phyloP scores from a whole-genome alignment of 92 coral and sea anemone species.

The Micromussa lordhowensis region DNA sequence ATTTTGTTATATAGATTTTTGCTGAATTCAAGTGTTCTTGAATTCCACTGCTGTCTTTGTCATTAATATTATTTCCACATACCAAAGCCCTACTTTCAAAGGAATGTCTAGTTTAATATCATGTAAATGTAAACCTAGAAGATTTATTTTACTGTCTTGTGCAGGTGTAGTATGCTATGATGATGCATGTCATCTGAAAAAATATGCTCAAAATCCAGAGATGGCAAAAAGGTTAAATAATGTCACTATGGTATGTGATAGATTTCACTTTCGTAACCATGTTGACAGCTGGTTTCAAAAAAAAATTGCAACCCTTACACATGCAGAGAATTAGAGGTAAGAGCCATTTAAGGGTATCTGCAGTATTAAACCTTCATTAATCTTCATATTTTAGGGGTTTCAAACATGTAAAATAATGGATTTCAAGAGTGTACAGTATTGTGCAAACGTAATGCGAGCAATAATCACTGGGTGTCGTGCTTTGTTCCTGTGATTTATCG shows the following conservation, averaged over 20 bases:
- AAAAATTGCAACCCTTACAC: slow-evolving; percentile 58
- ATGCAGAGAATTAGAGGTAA: slow-evolving; percentile 9
- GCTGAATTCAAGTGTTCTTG: no score
- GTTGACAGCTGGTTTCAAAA: slow-evolving; percentile 58
- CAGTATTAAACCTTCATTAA: no score
- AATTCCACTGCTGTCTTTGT: not conserved
- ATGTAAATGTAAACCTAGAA: not conserved
- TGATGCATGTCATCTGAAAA: slow-evolving; percentile 32
- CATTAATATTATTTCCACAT: not conserved
- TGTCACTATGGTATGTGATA: slow-evolving; percentile 48
- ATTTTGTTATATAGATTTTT: no score
- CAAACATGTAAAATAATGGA: no score
- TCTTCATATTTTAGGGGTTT: no score
- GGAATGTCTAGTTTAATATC: not conserved
- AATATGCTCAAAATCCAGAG: slow-evolving; percentile 5
- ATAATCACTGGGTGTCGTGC: no score
- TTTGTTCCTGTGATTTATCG: no score
- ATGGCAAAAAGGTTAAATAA: slow-evolving; percentile 7
- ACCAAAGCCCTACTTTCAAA: not conserved
- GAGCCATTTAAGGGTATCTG: no score
- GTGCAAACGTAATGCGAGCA: no score
- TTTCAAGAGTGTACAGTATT: no score
- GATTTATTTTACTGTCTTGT: no score
- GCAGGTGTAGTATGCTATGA: slow-evolving; percentile 18
- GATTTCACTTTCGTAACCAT: slow-evolving; percentile 62